Evolutionary conservation across 2,113 vertebrate genomes (phyloP), one percentile per base, ranked within the genome.

Genomic region (Urocitellus parryii): DNA sequence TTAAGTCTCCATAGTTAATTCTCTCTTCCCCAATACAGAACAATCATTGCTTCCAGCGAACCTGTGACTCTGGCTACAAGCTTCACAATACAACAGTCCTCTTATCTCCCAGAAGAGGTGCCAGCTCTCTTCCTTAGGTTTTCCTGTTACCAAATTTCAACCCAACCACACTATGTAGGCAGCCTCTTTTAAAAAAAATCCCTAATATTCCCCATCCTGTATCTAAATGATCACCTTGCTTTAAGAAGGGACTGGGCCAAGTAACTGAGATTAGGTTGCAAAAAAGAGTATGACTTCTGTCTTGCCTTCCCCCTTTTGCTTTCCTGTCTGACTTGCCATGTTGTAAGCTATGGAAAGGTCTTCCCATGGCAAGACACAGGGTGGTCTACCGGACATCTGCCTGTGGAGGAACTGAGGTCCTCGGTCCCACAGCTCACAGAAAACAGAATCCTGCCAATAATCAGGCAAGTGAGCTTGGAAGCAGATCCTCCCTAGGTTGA

Each of bases 401-500:
- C 70, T 29, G 7, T 10, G 29, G 56, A 86, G 70, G 63, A 65
- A 32, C 74, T 8, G 25, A 13, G 24, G 80, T 48, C 63, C 85
- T 29, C 56, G 22, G 51, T 22, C 27, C 80, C 65, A 45, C 37
- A n/a, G 70, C 74, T 91, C 89, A 39, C 24, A 53, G 65, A 74
- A 53, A 65, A 37, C 3, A 0, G 88, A 39, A 88, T 16, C 37
- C 22, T 39, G 65, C 93, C 80, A 86, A 82, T 51, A 81, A n/a
- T 81, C 37, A 20, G 13, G 3, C 20, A 37, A 92, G 84, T 0
- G 17, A 37, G 42, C 8, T n/a, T 80, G 58, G 78, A 93, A 32
- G 51, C 2, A 3, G 70, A n/a, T 45, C 70, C 37, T n/a, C 22
- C 4, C 22, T 4, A 1, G 1, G 32, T 0, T 5, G n/a, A 61